Base-by-base conservation (phyloP, 1,140 invertebrate genomes). In the Grapholita molesta region DNA sequence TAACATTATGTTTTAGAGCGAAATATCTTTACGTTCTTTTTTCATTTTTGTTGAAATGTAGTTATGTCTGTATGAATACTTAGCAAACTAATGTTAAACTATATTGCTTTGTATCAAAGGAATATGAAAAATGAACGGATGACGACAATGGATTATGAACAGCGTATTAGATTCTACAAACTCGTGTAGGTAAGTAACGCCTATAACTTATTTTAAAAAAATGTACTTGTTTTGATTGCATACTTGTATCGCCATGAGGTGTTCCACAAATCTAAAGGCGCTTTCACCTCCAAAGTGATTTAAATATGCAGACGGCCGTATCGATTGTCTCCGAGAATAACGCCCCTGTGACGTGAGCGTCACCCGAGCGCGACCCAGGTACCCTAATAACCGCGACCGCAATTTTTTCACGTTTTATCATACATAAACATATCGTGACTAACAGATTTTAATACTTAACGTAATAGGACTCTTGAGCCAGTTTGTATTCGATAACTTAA, bases 251-350 rank as follows among this genome's bases (percentile, higher is more conserved):
- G 42, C 28, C 52, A 38, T 42, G 69, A 48, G 65, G 64, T 28
- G 7, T 7, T 42, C 42, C 42, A 48, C 42, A 48, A 48, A 48
- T 48, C 42, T 18, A 21, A 66, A 84, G 76, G 73, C 78, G 75
- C 42, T 18, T 85, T 84, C 75, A 78, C 77, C 80, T 87, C 78
- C 80, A 77, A 74, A 78, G 70, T 77, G 79, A 80, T 86, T 89
- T 88, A 87, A 89, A 89, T 90, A 90, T 88, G 83, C 88, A 88
- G 82, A 86, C 84, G 71, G 69, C 69, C 25, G 81, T 90, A 90
- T 90, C 82, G 88, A 90, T 90, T 89, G 85, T 89, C 83, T 83
- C 86, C 83, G 84, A 89, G 84, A 90, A 90, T 90, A 90, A 83
- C 78, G 77, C 73, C 80, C 81, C 69, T 78, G 70, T 74, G 70